Conservation (phyloP, 2,888 invertebrate genomes). For the Eristalis arbustorum region DNA sequence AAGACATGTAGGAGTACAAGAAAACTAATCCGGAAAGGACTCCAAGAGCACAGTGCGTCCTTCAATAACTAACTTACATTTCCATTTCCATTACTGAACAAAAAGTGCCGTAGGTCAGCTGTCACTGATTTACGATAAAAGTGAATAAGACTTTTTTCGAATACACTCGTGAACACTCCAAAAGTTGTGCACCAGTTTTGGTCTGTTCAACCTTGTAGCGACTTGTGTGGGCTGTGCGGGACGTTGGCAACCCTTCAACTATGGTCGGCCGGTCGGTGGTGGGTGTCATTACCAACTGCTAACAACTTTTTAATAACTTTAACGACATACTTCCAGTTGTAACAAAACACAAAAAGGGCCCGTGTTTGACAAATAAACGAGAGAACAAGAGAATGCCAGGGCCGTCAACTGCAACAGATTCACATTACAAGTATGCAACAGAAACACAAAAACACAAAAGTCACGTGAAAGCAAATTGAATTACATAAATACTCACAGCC, state of each 20-base stretch:
- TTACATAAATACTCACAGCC: slow-evolving; percentile 85
- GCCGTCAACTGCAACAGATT: neutral
- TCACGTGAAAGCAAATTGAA: neutral
- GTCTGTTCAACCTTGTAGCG: neutral
- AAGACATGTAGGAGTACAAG: too few relatives aligned
- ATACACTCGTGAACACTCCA: neutral
- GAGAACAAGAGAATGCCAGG: neutral
- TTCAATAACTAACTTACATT: neutral
- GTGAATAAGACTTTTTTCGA: neutral
- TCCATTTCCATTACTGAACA: neutral
- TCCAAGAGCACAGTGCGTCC: neutral
- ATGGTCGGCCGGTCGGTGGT: neutral
- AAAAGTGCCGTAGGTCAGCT: neutral
- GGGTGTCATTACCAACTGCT: neutral
- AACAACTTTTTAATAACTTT: neutral
- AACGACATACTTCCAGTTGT: neutral
- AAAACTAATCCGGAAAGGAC: neutral
- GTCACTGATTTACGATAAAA: neutral
- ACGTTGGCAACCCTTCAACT: neutral
- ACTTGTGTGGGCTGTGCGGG: neutral
- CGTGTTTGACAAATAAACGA: neutral
- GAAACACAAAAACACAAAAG: neutral
- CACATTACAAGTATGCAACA: neutral
- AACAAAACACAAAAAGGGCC: neutral
- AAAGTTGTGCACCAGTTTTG: neutral